Evolutionary conservation across 2,797 vertebrate genomes (phyloP).

Genomic region (Sternarchorhynchus goeldii): DNA sequence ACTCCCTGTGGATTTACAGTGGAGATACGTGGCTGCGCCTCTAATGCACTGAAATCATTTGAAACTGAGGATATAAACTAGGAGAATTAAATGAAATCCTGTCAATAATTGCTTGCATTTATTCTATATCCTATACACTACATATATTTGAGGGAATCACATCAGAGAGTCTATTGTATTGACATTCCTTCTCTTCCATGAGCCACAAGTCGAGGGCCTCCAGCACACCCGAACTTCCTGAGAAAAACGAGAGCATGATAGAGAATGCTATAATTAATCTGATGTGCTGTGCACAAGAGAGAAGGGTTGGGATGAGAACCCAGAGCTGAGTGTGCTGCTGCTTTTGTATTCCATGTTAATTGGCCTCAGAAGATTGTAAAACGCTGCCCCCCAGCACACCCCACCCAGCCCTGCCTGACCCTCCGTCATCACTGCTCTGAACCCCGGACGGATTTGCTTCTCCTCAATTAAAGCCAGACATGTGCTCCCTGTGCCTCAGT

Average conservation of each 20-base stretch:
- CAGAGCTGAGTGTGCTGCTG: slow-evolving; percentile 75
- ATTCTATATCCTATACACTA: neutral
- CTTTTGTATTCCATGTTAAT: slow-evolving; percentile 81
- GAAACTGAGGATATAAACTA: neutral
- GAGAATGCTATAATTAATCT: slow-evolving; percentile 71
- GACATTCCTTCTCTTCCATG: neutral
- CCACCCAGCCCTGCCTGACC: slow-evolving; percentile 3
- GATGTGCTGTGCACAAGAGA: slow-evolving; percentile 65
- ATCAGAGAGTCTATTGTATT: neutral
- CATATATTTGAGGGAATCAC: neutral
- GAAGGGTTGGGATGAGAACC: slow-evolving; percentile 65
- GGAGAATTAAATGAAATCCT: neutral
- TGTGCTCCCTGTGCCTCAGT: slow-evolving; percentile 29
- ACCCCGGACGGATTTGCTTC: slow-evolving; percentile 17
- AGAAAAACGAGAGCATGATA: slow-evolving; percentile 37
- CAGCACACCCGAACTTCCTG: neutral
- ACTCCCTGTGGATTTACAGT: neutral
- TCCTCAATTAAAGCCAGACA: slow-evolving; percentile 27
- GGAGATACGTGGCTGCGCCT: no score
- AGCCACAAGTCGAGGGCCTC: neutral
- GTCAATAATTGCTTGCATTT: neutral
- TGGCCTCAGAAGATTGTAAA: slow-evolving; percentile 76
- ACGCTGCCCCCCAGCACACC: slow-evolving; percentile 46
- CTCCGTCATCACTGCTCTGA: slow-evolving; percentile 4
- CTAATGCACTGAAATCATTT: neutral